Base-by-base conservation (phyloP, 2,113 vertebrate genomes). In the Cromileptes altivelis region DNA sequence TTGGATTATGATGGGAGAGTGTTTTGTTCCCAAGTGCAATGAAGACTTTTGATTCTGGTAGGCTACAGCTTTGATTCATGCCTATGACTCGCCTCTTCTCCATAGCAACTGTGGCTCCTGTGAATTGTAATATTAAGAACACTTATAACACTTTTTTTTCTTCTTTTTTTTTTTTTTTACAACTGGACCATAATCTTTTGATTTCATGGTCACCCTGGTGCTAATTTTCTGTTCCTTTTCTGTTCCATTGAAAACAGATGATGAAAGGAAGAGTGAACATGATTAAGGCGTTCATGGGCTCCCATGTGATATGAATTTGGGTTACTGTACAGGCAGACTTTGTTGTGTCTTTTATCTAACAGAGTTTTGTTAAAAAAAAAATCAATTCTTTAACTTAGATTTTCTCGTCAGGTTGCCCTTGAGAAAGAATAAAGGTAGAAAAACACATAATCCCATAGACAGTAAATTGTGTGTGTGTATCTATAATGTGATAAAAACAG, bases 401-500 rank as follows among this genome's bases (percentile, higher is more conserved):
- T 64, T 50, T 70, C 18, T 1, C 25, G 33, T 52, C 5, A 21
- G 21, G 33, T 33, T 53, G 10, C 19, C 49, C 21, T 14, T 53
- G 5, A 30, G 17, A 13, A 13, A 12, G 2, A 69, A 33, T 27
- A 30, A 2, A 49, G 9, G 2, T 49, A 27, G 23, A 52, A 68
- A 30, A 30, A 5, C 19, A 23, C 52, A 27, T n/a, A 14, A 25
- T 15, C 42, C 18, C 9, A 18, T 1, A 47, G 1, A 56, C 5
- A 10, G 4, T 47, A 4, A 15, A 70, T 9, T 50, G 9, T 27
- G 52, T 52, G 1, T 45, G 3, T 45, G 25, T n/a, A 42, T 6
- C 67, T 11, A 8, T 45, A 68, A 68, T 70, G 88, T 79, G 71
- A 86, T 63, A 79, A 15, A 75, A 70, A 58, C 6, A 55, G 84